Base-by-base conservation (phyloP, 1,140 invertebrate species). In the Drosophila pruinosa region DNA sequence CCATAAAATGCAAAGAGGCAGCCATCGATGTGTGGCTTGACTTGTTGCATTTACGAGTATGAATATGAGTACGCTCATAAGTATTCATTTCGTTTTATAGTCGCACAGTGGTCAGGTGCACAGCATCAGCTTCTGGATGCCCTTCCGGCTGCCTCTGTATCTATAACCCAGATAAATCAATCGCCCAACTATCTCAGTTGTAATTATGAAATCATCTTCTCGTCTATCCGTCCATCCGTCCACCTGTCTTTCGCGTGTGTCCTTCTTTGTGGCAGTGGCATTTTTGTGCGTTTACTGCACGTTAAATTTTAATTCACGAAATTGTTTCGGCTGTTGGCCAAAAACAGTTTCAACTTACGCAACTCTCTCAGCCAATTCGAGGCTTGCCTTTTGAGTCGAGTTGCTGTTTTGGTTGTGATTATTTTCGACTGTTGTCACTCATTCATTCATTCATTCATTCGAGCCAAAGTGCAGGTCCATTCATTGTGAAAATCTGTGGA, bases 1-100 rank as follows among this genome's bases (percentile, higher is more conserved):
- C 82, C 78, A 86, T 86, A 88, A 86, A 86, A 86, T 86, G 82
- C 82, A 88, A 81, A 86, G 59, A 81, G 63, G 24, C 68, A 64
- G 31, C 53, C 41, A 54, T 61, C 48, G 45, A 59, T 73, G 54
- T 61, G 52, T 41, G 45, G 47, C 63, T 48, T 45, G 47, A 80
- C 71, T 72, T 71, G 61, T 67, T 65, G 64, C 70, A 54, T 45
- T 26, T 53, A 62, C 53, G 28, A 34, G 17, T 28, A 34, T 36
- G 28, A 59, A 48, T n/a, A 50, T 15, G 45, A 26, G 4, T 14
- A 14, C 17, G 7, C 41, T 19, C 41, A 10, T 7, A 21, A 8
- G 21, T 47, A 47, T 47, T 24, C 21, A 47, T 47, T 24, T 47
- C 22, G 43, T 14, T 47, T 58, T 54, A 21, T 41, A 17, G 31